Evolutionary conservation across 2,113 vertebrate genomes (phyloP), one percentile per base, ranked within the genome.

Genomic region (Hippocampus comes): DNA sequence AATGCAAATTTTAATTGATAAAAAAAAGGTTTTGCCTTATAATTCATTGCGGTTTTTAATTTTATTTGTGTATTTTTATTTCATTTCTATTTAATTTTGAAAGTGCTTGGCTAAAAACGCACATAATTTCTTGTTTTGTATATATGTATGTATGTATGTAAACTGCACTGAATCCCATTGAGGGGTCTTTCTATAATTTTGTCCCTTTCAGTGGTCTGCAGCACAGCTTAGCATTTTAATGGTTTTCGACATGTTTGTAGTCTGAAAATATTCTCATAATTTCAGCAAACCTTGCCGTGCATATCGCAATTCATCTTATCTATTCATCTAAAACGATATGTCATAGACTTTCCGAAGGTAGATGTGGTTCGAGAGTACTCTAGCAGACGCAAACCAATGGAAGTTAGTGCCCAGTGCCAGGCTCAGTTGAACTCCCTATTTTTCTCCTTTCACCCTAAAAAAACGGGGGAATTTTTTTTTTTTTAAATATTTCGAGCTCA

Each of bases 371-470:
- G 23, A 67, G 63, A 82, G 48, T 10, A 2, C 65, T 79, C 79
- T 73, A 72, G 66, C 75, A 76, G 38, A 69, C 20, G 57, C 76
- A 70, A 72, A 74, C 67, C 65, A 79, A 81, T 87, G 78, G 82
- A 84, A 86, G 87, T 55, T 74, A 74, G 21, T 55, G 65, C 74
- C 68, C 57, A 41, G 74, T 30, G 83, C 82, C 81, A 85, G 51
- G 41, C 68, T 51, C 74, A 64, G 69, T 75, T 78, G 64, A 77
- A 82, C 51, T 79, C 63, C 21, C 70, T 70, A 11, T 59, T 65
- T 72, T 51, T 76, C 64, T 63, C 67, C 65, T 59, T 70, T 1
- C 49, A 71, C 48, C 2, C 11, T 8, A 43, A 23, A 65, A 65
- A 46, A 43, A 38, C 8, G 17, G 48, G 17, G 48, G 48, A 53